Conservation (phyloP, 2,888 invertebrate species). For the Acanthoscelides obtectus region DNA sequence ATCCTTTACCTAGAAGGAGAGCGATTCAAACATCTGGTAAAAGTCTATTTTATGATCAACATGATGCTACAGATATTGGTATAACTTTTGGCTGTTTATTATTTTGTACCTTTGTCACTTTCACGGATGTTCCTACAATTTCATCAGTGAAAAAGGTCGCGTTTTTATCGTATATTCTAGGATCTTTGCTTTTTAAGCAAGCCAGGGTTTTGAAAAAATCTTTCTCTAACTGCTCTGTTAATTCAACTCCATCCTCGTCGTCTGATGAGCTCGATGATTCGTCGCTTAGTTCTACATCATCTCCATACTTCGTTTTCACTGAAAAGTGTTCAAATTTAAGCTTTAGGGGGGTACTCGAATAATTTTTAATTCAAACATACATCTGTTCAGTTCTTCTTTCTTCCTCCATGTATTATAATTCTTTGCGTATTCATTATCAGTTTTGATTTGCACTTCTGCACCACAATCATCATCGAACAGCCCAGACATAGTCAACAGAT, state of each 20-base stretch:
- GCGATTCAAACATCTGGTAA: no score
- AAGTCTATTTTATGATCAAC: no score
- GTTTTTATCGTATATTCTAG: constrained; percentile 78
- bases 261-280: constrained; percentile 56
- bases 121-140: constrained; percentile 9
- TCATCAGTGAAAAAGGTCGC: constrained; percentile 60
- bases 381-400: constrained; percentile 79
- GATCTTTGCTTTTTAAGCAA: constrained; percentile 82
- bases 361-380: constrained; percentile 48
- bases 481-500: constrained; percentile 1
- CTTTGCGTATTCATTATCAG: constrained; percentile 77
- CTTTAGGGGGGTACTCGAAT: background rate
- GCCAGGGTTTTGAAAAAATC: constrained; percentile 85
- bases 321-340: constrained; percentile 25
- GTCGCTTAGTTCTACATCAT: constrained; percentile 48
- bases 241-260: constrained; percentile 57
- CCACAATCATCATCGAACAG: constrained; percentile 45
- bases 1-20: constrained; percentile 42
- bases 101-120: constrained; percentile 30
- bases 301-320: constrained; percentile 75
- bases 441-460: constrained; percentile 56
- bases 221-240: constrained; percentile 69
- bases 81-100: no score
- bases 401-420: constrained; percentile 79
- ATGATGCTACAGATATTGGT: no score